Conservation (phyloP, 1,140 invertebrate species). For the Drosophila elegans region DNA sequence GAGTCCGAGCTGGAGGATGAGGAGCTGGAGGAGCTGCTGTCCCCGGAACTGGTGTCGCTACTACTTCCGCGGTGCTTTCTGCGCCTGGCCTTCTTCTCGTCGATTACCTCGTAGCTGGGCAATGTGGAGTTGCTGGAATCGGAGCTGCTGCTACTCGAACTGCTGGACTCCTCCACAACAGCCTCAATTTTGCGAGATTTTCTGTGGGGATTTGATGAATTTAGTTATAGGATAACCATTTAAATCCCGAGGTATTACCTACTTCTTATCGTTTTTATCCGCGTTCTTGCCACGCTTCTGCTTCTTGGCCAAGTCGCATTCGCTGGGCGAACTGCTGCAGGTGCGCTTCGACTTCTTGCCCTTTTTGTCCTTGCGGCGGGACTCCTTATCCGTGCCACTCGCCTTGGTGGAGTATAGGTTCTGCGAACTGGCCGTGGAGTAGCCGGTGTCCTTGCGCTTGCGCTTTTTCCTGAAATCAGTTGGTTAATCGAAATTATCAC, state of each 20-base stretch:
- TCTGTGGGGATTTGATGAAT: constrained; percentile 22
- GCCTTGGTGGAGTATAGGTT: constrained; percentile 83
- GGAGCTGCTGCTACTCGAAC: constrained; percentile 64
- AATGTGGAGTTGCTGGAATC: constrained; percentile 79
- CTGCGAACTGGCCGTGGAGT: constrained; percentile 88
- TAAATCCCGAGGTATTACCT: constrained; percentile 20
- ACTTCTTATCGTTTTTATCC: constrained; percentile 78
- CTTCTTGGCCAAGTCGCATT: constrained; percentile 69
- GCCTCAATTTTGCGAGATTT: constrained; percentile 78
- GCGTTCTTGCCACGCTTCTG: constrained; percentile 72
- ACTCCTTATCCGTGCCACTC: constrained; percentile 61
- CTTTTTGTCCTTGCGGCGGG: constrained; percentile 76
- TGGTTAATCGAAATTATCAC: neutral
- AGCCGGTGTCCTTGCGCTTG: constrained; percentile 87
- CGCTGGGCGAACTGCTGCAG: constrained; percentile 71
- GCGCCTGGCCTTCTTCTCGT: constrained; percentile 72
- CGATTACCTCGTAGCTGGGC: constrained; percentile 83
- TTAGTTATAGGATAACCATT: constrained; percentile 2
- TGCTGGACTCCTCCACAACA: constrained; percentile 75
- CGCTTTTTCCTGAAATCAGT: constrained; percentile 73
- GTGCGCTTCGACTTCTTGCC: constrained; percentile 75
- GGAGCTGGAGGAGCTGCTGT: constrained; percentile 59
- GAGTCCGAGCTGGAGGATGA: constrained; percentile 71
- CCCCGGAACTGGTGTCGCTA: constrained; percentile 62
- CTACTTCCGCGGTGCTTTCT: constrained; percentile 54